These are phyloP conservation scores for Teleopsis dalmanni DNA, from an alignment of 1,140 invertebrate genomes.

Conservation along the genomic window DNA sequence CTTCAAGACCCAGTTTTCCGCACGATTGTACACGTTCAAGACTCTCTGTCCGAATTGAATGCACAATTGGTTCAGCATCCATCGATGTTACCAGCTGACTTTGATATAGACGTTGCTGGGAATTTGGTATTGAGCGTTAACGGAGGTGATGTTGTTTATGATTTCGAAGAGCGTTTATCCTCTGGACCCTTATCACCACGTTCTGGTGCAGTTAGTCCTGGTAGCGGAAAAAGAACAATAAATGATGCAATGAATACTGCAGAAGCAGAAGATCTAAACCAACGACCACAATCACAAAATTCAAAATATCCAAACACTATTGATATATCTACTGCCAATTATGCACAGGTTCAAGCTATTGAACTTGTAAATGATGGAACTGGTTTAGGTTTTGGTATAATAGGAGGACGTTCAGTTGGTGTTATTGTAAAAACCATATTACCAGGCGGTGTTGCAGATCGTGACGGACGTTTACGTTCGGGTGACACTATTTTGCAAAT, in stretches of 20 bases:
- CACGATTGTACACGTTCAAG: slow-evolving; percentile 86
- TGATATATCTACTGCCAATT: slow-evolving; percentile 81
- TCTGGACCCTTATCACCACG: slow-evolving; percentile 50
- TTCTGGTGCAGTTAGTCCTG: slow-evolving; percentile 40
- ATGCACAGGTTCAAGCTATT: slow-evolving; percentile 93
- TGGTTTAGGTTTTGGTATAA: slow-evolving; percentile 92
- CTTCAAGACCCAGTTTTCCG: slow-evolving; percentile 88
- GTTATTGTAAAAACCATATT: slow-evolving; percentile 97
- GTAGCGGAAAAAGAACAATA: slow-evolving; percentile 17
- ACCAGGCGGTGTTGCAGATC: slow-evolving; percentile 88
- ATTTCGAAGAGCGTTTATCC: slow-evolving; percentile 51
- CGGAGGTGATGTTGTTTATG: slow-evolving; percentile 47
- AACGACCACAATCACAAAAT: slow-evolving; percentile 42
- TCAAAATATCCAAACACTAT: slow-evolving; percentile 46
- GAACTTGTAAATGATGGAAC: slow-evolving; percentile 92
- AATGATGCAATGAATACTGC: neutral
- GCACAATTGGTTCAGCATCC: slow-evolving; percentile 78
- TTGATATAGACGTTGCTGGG: slow-evolving; percentile 64
- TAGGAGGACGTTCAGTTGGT: slow-evolving; percentile 90
- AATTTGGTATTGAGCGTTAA: slow-evolving; percentile 57
- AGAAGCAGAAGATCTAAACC: slow-evolving; percentile 49
- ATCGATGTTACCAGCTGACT: slow-evolving; percentile 83
- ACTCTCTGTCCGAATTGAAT: slow-evolving; percentile 72
- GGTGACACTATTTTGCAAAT: slow-evolving; percentile 97
- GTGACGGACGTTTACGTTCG: slow-evolving; percentile 85